phyloP scores from a whole-genome alignment of 2,888 invertebrate species.

The Lacanobia wlatinum region DNA sequence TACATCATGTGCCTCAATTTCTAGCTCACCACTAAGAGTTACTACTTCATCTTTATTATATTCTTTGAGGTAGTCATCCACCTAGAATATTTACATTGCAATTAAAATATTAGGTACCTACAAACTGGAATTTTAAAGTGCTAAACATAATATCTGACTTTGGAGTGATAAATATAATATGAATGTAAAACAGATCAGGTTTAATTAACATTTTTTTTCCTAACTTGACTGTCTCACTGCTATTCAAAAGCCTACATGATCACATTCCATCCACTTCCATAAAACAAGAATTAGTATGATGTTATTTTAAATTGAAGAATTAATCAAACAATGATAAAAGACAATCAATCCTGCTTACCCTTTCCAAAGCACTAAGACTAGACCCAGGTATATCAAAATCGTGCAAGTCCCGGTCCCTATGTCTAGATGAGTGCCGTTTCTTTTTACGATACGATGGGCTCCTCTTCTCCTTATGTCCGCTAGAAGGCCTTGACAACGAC shows the following conservation, averaged over 20 bases:
- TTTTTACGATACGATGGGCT: conserved; percentile 88
- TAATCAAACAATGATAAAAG: not conserved
- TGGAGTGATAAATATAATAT: too few species aligned
- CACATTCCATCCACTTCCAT: too few species aligned
- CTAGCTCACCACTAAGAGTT: conserved; percentile 88
- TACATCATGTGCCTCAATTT: conserved; percentile 86
- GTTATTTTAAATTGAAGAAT: too few species aligned
- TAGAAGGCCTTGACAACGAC: conserved; percentile 84
- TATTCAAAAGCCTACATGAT: too few species aligned
- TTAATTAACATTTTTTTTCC: too few species aligned
- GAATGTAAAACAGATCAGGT: too few species aligned
- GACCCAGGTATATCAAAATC: conserved; percentile 89
- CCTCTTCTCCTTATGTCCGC: conserved; percentile 87
- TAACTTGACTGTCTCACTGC: too few species aligned
- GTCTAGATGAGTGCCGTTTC: conserved; percentile 86
- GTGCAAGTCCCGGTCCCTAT: conserved; percentile 85
- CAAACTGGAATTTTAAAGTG: not conserved
- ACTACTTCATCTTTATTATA: conserved; percentile 89
- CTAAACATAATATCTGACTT: too few species aligned
- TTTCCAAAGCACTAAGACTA: conserved; percentile 89
- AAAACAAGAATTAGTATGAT: too few species aligned
- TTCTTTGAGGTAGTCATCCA: conserved; percentile 89
- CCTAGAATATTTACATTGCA: conserved; percentile 70
- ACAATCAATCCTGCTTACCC: conserved; percentile 69
- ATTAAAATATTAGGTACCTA: not conserved